Base-by-base conservation (phyloP, 2,888 invertebrate species). In the Cetonia aurata region DNA sequence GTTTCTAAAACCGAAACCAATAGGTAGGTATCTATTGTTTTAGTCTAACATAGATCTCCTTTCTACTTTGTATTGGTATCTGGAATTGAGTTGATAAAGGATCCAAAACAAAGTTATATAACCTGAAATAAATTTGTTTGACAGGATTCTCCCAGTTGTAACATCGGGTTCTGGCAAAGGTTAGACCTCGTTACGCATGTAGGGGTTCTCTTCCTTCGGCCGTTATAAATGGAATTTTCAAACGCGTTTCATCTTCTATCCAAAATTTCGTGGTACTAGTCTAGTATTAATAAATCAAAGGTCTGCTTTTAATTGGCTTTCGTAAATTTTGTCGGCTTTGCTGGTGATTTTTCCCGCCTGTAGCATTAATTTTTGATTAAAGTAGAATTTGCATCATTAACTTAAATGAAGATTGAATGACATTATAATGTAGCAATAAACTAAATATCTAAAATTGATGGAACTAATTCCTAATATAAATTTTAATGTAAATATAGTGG, bases 261-360 rank as follows among this genome's bases (percentile, higher is more conserved):
- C 25, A 37, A 37, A 37, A 46, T 60, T 19, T 60, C 46, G 60
- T 13, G 44, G 44, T 25, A 8, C 1, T 37, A 25, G 31, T 60
- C 46, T 44, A 13, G 31, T 25, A 60, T 44, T 60, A 60, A 60
- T 60, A 46, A 60, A 60, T 60, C 60, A 60, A 46, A 46, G 60
- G 31, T 46, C 46, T 25, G 25, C 19, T n/a, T 60, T 60, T 48
- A 60, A 60, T 60, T 44, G 31, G 46, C 25, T 60, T 44, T 60
- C 60, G 60, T 60, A 25, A 31, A 48, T 19, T 15, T 31, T 31
- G 31, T 31, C 60, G 25, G 12, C 13, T 41, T 19, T 42, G 42
- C 19, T 42, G 15, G 25, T 46, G 44, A 60, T 60, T 31, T 19
- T n/a, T 46, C 25, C 46, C 13, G 46, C 42, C 13, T 59, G 25